phyloP scores from a whole-genome alignment of 2,888 invertebrate genomes.

The Psococerastis gibbosa region DNA sequence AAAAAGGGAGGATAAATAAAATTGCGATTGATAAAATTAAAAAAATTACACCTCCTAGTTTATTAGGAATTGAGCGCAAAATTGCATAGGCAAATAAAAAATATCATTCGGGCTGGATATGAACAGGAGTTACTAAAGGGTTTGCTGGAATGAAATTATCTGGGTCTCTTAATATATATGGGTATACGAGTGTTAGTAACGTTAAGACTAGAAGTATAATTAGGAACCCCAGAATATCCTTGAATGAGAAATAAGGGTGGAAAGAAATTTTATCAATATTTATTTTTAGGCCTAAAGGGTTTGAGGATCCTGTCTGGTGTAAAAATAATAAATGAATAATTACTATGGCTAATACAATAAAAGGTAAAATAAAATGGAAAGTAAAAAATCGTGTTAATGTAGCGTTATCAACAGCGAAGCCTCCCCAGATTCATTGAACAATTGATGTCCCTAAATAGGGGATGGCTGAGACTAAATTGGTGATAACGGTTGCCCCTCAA shows the following conservation, averaged over 20 bases:
- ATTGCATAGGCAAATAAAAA: slow-evolving; percentile 68
- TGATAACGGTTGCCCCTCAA: slow-evolving; percentile 65
- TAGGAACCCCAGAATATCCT: slow-evolving; percentile 42
- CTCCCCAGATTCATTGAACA: slow-evolving; percentile 56
- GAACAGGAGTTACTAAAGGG: slow-evolving; percentile 45
- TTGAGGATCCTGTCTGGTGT: slow-evolving; percentile 48
- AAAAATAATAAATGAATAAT: slow-evolving; percentile 44
- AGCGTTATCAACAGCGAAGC: slow-evolving; percentile 51
- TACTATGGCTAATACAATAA: slow-evolving; percentile 39
- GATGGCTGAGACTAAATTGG: slow-evolving; percentile 49
- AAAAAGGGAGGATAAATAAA: slow-evolving; percentile 39
- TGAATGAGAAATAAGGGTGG: slow-evolving; percentile 42
- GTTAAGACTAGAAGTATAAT: slow-evolving; percentile 33
- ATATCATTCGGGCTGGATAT: slow-evolving; percentile 73
- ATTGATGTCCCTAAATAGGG: slow-evolving; percentile 42
- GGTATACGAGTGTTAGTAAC: slow-evolving; percentile 32
- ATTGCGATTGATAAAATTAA: slow-evolving; percentile 45
- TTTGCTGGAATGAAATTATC: slow-evolving; percentile 58
- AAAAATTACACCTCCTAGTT: slow-evolving; percentile 54
- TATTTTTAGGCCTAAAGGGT: slow-evolving; percentile 42
- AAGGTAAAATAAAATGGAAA: slow-evolving; percentile 52
- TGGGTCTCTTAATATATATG: slow-evolving; percentile 43
- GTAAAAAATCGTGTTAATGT: slow-evolving; percentile 60
- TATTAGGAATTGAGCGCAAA: slow-evolving; percentile 60
- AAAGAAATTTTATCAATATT: slow-evolving; percentile 49